phyloP scores from a whole-genome alignment of 2,113 vertebrate species.

The Etia nguti region DNA sequence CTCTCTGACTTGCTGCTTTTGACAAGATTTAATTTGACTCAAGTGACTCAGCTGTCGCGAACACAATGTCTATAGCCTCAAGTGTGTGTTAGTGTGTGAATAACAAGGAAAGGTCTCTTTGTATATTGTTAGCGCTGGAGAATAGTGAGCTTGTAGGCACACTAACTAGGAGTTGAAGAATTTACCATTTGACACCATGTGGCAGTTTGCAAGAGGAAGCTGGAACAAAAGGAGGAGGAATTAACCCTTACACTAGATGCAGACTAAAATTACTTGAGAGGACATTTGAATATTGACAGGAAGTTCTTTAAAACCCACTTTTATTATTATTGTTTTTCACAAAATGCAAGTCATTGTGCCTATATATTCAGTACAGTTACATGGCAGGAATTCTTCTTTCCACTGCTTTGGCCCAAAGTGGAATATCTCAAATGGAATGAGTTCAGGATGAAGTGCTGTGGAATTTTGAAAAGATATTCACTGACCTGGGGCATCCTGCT shows the following conservation, averaged over 20 bases:
- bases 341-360: background rate
- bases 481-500: background rate
- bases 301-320: background rate
- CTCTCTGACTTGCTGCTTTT: background rate
- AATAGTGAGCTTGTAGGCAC: background rate
- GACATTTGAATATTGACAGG: background rate
- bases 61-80: conserved; percentile 8
- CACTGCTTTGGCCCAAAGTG: background rate
- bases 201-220: background rate
- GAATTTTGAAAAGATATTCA: background rate
- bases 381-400: background rate
- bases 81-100: conserved; percentile 7
- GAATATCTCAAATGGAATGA: background rate
- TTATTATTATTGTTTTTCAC: background rate
- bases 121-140: background rate
- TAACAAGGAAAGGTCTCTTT: background rate
- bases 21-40: conserved; percentile 3
- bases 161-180: background rate
- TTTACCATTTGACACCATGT: background rate
- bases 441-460: background rate
- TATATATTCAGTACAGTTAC: background rate
- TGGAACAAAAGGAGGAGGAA: background rate
- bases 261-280: background rate
- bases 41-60: conserved; percentile 19
- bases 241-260: background rate